Evolutionary conservation across 2,888 invertebrate species (phyloP), one percentile per base, ranked within the genome.

Genomic region (Meteorus cinctellus): DNA sequence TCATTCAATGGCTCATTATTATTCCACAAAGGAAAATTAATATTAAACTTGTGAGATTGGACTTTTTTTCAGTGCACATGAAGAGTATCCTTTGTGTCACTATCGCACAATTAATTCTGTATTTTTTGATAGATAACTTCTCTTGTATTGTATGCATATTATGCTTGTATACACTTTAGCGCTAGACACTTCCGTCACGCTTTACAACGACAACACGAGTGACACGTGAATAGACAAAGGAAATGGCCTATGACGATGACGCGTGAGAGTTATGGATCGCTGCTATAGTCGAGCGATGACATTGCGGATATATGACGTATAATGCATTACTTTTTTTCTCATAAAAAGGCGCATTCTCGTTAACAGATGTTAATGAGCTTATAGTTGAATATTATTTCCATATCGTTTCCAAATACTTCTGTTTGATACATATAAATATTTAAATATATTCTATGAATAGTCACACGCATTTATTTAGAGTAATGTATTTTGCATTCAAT

Each of bases 381-480:
- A 16, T 62, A n/a, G 4, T 3, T 36, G 41, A 62, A 62, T 60
- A n/a, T 72, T 48, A 48, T 59, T 73, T 31, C 36, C 55, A 66
- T 59, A 16, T 14, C 12, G 6, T 34, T 36, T 70, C 36, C 29
- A n/a, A 27, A 14, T n/a, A 70, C 41, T 10, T 12, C 24, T 34
- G 24, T 24, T 24, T 24, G 24, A 24, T 24, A 24, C 1, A 24
- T 24, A 24, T 24, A 24, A 29, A 62, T 29, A 16, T 62, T 29
- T 34, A 29, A 24, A 24, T 24, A 24, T 24, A 24, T 24, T 24
- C 24, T 34, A 55, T n/a, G 19, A 51, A 31, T 69, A 48, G 51
- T 70, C 59, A 79, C 84, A 84, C 87, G 88, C 89, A 88, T 89
- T 88, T 87, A 88, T 89, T 87, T 88, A 87, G 86, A 88, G 87